Conservation (phyloP, 2,797 vertebrate species). For the Potorous gilbertii region DNA sequence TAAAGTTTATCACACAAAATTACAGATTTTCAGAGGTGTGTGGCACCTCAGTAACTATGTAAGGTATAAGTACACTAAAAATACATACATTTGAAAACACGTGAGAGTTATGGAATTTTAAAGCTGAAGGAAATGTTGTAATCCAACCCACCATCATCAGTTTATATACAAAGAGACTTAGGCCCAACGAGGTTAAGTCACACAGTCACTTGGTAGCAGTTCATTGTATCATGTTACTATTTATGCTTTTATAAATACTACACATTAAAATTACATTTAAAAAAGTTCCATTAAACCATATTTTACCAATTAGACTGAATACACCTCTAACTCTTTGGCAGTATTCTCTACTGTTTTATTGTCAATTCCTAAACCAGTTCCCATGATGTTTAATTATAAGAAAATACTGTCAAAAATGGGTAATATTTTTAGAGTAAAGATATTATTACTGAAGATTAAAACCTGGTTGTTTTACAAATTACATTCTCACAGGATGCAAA, state of each 20-base stretch:
- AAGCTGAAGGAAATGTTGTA: background rate
- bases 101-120: background rate
- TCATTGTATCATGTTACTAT: background rate
- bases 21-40: background rate
- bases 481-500: conserved; percentile 24
- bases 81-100: background rate
- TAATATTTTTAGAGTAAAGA: conserved; percentile 28
- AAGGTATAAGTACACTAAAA: background rate
- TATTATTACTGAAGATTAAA: conserved; percentile 28
- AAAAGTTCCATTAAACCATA: conserved; percentile 35
- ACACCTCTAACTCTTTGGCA: conserved; percentile 21
- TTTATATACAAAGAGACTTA: background rate
- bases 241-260: background rate
- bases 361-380: conserved; percentile 23
- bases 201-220: background rate
- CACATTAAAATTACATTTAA: conserved; percentile 22
- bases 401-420: background rate
- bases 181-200: background rate
- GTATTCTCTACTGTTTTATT: conserved; percentile 30
- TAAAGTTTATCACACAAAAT: background rate
- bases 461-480: conserved; percentile 20
- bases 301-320: conserved; percentile 27
- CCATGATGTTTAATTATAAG: conserved; percentile 3
- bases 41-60: background rate
- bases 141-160: background rate